Evolutionary conservation across 92 coral and sea anemone species (phyloP), one percentile per base, ranked within the genome.

Genomic region (Palythoa heliodiscus): DNA sequence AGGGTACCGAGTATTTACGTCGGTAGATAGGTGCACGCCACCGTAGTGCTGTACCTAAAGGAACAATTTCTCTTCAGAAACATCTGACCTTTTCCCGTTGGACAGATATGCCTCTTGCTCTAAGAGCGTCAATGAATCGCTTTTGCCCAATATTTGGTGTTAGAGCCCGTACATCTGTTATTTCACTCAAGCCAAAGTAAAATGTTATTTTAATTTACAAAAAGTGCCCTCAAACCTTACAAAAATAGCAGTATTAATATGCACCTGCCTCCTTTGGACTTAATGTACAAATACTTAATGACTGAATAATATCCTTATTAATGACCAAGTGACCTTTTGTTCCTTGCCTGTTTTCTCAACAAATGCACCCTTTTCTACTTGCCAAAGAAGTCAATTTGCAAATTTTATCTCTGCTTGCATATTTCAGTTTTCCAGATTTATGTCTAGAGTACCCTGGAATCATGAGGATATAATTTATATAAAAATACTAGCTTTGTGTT

Each of bases 101-200:
- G 38, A 74, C 78, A 50, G 20, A 24, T 11, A 15, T 74, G 6
- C 78, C 78, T 74, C 61, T 40, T 11, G 37, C 38, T 74, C 78
- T 74, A 3, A 74, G 78, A 24, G 78, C 78, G 19, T 61, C 78
- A 55, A 12, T 10, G 54, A 19, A 74, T 74, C 60, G 58, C 38
- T 40, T 40, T 20, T 40, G 58, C 25, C 78, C 78, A 74, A 74
- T 74, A 24, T 74, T 74, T 74, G 78, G 78, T 20, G 78, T 74
- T 1, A 74, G 22, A 37, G 53, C 53, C 53, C 57, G 16, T 73
- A n/a, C n/a, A n/a, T n/a, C n/a, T n/a, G n/a, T n/a, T n/a, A n/a
- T n/a, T n/a, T n/a, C n/a, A n/a, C n/a, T n/a, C n/a, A n/a, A n/a
- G n/a, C n/a, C n/a, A n/a, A n/a, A n/a, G n/a, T n/a, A n/a, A n/a